A percentile compares a stretch with the other conserved stretches of the same genome.
Conservation (phyloP, 2,113 vertebrate species). For the Trematomus loennbergii region DNA sequence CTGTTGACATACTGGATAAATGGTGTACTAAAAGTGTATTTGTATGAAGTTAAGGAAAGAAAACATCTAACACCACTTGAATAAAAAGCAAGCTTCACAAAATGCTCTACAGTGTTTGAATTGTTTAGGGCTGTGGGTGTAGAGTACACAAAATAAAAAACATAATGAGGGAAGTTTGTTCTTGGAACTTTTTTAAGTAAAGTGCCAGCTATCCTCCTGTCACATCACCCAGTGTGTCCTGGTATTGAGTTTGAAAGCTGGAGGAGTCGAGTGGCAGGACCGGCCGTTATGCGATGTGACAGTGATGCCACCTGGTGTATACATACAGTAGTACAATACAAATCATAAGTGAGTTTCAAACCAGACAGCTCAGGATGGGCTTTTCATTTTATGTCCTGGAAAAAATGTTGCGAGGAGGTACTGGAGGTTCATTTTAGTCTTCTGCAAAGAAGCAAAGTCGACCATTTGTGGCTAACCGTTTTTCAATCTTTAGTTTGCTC, state of each 20-base stretch:
- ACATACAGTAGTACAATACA: constrained; percentile 46
- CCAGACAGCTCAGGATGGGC: background rate
- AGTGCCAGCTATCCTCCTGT: constrained; percentile 27
- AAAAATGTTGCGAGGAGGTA: constrained; percentile 31
- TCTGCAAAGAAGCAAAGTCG: constrained; percentile 22
- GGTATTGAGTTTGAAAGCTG: constrained; percentile 20
- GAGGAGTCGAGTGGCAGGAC: constrained; percentile 19
- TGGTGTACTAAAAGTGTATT: constrained; percentile 17
- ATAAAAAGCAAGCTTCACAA: constrained; percentile 15
- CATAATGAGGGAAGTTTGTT: background rate
- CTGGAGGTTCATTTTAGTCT: constrained; percentile 40
- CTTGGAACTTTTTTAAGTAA: constrained; percentile 15
- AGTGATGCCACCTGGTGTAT: constrained; percentile 73
- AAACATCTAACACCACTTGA: constrained; percentile 25
- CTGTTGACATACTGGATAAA: background rate
- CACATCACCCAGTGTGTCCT: constrained; percentile 19
- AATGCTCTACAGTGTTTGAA: constrained; percentile 26
- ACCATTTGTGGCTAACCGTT: constrained; percentile 54
- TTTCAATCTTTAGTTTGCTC: constrained; percentile 33
- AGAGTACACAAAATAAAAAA: constrained; percentile 1
- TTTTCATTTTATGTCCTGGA: constrained; percentile 17
- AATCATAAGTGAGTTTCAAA: constrained; percentile 14
- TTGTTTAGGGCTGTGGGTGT: constrained; percentile 21
- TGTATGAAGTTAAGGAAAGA: background rate
- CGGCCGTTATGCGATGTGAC: constrained; percentile 25